Evolutionary conservation across 2,113 vertebrate species (phyloP), one percentile per base, ranked within the genome.

Genomic region (Fulica atra): DNA sequence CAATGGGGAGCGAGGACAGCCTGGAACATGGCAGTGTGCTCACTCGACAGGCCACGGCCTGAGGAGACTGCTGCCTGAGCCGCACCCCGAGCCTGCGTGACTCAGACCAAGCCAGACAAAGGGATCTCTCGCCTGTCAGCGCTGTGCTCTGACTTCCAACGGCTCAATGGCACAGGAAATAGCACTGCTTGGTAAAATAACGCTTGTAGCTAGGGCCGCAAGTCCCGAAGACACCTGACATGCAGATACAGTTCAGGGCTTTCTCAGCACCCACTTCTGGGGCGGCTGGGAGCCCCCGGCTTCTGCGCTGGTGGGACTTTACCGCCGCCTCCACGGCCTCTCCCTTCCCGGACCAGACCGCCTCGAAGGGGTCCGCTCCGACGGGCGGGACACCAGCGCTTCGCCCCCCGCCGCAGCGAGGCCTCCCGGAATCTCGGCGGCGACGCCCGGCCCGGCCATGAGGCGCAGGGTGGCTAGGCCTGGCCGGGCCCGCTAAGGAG

Each of bases 241-340:
- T 0, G 13, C 36, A 3, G 36, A 19, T 0, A 21, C 35, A 9
- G 1, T 1, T 5, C 18, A 0, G 26, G 6, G 36, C n/a, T 11
- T 50, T 2, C 35, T 1, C 2, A 18, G n/a, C 48, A 2, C 13
- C 40, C 1, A 1, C 19, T 4, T 17, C 0, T 1, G 5, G 44
- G n/a, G 40, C 2, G 20, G 3, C 17, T 18, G 50, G 9, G 8
- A 24, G 29, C 6, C 40, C 11, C 3, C 2, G 8, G 20, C 54
- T 33, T 7, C 7, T 0, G 19, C 63, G 2, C 3, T 0, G 23
- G 1, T 0, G 53, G 53, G 53, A 4, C 33, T 24, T 4, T 2
- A 65, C 53, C 33, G 17, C 50, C 2, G 54, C 16, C n/a, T 2
- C 11, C 46, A 1, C 3, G 26, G 16, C 46, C 28, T 8, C 36